Base-by-base conservation (phyloP, 2,113 vertebrate genomes). In the Cebus imitator region DNA sequence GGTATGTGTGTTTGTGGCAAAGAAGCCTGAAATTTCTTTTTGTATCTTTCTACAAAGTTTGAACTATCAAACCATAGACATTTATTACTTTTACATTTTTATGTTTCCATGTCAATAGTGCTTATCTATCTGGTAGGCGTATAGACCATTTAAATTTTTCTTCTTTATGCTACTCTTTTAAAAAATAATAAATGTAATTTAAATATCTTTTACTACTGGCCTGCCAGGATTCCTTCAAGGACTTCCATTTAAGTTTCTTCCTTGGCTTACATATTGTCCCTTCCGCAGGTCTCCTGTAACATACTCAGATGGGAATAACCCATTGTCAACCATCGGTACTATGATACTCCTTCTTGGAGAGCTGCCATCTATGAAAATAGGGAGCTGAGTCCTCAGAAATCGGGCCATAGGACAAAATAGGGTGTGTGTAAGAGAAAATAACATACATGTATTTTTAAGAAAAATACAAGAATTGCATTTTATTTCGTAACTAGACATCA, bases 51-150 rank as follows among this genome's bases (percentile, higher is more conserved):
- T 81, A 40, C 58, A 61, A 3, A 93, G 55, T 79, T 96, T 23
- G 3, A 89, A 88, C 6, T 85, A 96, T 96, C 23, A 89, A 95
- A 90, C 58, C 80, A 91, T 5, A 95, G 17, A 86, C 6, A 85
- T 45, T 25, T 57, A 61, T 88, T 80, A 84, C 50, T 80, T 95
- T 83, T 66, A 70, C 37, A 87, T 55, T 87, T 84, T 84, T 88
- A 85, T 94, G 35, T 88, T 91, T 96, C 21, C 82, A 23, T 55
- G 87, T 43, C 43, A 80, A 18, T 18, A 72, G 58, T 11, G 32
- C 55, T 97, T 90, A 89, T 43, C 11, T 92, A 94, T 43, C 95
- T 78, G 40, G 40, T 43, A 30, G 94, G n/a, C 87, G 50, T 78
- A 70, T 45, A n/a, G n/a, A 43, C 12, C 45, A 73, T 58, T 96